Percentiles rank a stretch among this genome's conserved stretches.
These are phyloP conservation scores for Platerodrilus igneus DNA, from an alignment of 2,888 invertebrate species.

Conservation along the genomic window DNA sequence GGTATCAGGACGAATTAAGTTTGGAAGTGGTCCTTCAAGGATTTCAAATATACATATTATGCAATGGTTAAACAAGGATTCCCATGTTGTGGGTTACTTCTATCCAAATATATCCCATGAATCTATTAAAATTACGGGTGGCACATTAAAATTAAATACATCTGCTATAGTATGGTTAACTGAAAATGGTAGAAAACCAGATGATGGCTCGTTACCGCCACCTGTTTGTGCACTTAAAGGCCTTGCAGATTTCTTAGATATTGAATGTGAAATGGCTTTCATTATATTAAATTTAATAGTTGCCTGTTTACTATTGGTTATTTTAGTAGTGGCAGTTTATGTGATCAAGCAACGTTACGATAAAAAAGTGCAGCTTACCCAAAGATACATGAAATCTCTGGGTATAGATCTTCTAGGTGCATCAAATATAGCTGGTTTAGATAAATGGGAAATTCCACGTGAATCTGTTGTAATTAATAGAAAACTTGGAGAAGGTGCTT, in stretches of 20 bases:
- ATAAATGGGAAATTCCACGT: constrained; percentile 84
- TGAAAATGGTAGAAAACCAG: constrained; percentile 55
- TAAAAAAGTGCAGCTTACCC: constrained; percentile 59
- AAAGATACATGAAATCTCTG: constrained; percentile 65
- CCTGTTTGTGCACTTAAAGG: constrained; percentile 63
- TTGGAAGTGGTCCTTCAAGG: constrained; percentile 64
- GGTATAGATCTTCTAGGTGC: constrained; percentile 57
- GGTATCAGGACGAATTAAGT: constrained; percentile 68
- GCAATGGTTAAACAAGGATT: constrained; percentile 55
- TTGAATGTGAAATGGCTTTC: constrained; percentile 70
- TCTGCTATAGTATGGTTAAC: constrained; percentile 63
- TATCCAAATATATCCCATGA: constrained; percentile 51
- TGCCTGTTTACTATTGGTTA: constrained; percentile 54
- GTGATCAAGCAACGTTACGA: constrained; percentile 67
- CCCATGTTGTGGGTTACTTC: constrained; percentile 55
- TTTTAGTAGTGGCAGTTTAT: constrained; percentile 56
- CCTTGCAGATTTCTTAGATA: constrained; percentile 62
- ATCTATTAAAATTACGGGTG: constrained; percentile 50
- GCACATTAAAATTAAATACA: constrained; percentile 52
- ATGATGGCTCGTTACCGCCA: constrained; percentile 60
- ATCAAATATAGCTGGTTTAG: constrained; percentile 54
- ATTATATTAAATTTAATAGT: constrained; percentile 59
- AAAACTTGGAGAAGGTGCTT: constrained; percentile 84
- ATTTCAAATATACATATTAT: constrained; percentile 57
- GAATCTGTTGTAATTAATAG: constrained; percentile 82